Conservation (phyloP, 2,888 invertebrate species). For the Acleris laterana region DNA sequence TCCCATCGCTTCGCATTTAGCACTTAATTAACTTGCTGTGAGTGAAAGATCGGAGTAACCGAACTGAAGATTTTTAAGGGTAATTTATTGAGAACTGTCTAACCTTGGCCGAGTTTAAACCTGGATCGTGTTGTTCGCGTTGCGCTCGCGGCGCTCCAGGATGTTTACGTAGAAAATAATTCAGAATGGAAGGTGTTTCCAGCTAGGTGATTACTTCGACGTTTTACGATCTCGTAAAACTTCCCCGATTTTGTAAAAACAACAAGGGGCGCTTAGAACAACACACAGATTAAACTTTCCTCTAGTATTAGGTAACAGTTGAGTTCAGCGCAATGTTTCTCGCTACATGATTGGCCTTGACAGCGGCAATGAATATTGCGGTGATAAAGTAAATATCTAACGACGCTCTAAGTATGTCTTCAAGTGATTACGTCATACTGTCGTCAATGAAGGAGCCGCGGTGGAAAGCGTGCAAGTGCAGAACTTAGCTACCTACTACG, state of each 20-base stretch:
- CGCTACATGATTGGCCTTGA: slow-evolving; percentile 43
- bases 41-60: slow-evolving; percentile 19
- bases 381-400: slow-evolving; percentile 46
- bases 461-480: slow-evolving; percentile 16
- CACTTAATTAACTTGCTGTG: slow-evolving; percentile 20
- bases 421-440: slow-evolving; percentile 60
- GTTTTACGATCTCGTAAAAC: slow-evolving; percentile 46
- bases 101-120: slow-evolving; percentile 71
- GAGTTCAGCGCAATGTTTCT: slow-evolving; percentile 25
- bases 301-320: slow-evolving; percentile 16
- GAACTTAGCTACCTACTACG: background rate
- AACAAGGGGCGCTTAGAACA: slow-evolving; percentile 36
- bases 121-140: slow-evolving; percentile 62
- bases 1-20: slow-evolving; percentile 26
- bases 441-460: slow-evolving; percentile 50
- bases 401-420: slow-evolving; percentile 37
- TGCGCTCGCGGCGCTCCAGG: slow-evolving; percentile 44
- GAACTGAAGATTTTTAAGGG: slow-evolving; percentile 19
- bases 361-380: slow-evolving; percentile 43
- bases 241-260: slow-evolving; percentile 40
- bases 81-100: slow-evolving; percentile 7
- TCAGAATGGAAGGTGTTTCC: slow-evolving; percentile 45
- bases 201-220: slow-evolving; percentile 43
- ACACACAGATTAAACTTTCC: slow-evolving; percentile 25
- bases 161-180: slow-evolving; percentile 63